Evolutionary conservation across 2,113 vertebrate species (phyloP).

Genomic region (Stictonetta naevosa): DNA sequence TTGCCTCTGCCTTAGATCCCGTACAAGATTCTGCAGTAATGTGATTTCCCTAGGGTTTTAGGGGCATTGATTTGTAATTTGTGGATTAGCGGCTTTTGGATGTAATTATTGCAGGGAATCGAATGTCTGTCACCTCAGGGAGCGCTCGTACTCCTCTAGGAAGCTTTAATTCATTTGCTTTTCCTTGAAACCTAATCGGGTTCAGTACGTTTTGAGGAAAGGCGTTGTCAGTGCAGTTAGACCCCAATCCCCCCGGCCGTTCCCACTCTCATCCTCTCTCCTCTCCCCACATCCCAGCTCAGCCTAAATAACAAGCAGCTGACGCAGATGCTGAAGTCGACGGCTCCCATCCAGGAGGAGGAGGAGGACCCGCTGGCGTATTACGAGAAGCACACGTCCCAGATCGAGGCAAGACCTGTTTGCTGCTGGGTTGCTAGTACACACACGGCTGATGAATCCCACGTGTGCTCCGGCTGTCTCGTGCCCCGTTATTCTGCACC

Average conservation of each 20-base stretch:
- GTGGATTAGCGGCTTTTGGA: constrained; percentile 59
- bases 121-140: constrained; percentile 27
- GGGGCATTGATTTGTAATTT: constrained; percentile 62
- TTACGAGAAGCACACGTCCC: constrained; percentile 89
- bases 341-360: constrained; percentile 79
- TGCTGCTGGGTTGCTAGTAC: neutral
- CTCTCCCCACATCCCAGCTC: constrained; percentile 76
- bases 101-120: constrained; percentile 64
- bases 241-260: neutral
- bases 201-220: neutral
- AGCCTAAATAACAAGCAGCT: constrained; percentile 94
- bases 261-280: neutral
- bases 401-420: constrained; percentile 85
- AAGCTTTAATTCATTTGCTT: constrained; percentile 36
- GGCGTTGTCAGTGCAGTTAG: neutral
- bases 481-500: accelerated
- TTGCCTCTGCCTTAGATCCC: neutral
- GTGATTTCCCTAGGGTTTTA: constrained; percentile 46
- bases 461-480: neutral
- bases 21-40: constrained; percentile 9
- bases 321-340: constrained; percentile 92
- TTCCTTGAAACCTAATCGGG: constrained; percentile 16
- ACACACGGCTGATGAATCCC: accelerated
- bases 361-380: constrained; percentile 92
- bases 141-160: neutral